phyloP scores from a whole-genome alignment of 1,140 invertebrate species.

The Ylistrum balloti region DNA sequence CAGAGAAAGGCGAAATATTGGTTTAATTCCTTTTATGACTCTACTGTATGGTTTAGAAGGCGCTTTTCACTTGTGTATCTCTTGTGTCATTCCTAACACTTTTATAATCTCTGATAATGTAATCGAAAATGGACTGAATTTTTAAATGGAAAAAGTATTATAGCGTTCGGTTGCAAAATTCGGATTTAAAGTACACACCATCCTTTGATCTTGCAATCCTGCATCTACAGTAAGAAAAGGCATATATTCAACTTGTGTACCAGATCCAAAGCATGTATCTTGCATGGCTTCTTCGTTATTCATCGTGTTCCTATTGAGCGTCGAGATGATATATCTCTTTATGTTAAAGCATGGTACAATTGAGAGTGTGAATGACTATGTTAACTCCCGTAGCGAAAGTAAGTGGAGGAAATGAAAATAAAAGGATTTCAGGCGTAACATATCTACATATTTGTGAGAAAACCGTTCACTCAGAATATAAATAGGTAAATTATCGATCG shows the following conservation, averaged over 20 bases:
- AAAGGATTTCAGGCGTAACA: constrained; percentile 15
- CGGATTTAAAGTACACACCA: too few relatives aligned
- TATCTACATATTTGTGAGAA: too few relatives aligned
- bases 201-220: too few relatives aligned
- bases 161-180: too few relatives aligned
- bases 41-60: too few relatives aligned
- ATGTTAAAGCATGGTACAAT: background rate
- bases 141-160: too few relatives aligned
- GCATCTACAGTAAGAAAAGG: background rate
- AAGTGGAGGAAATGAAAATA: background rate
- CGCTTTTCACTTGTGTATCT: too few relatives aligned
- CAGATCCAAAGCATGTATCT: background rate
- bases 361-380: background rate
- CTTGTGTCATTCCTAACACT: too few relatives aligned
- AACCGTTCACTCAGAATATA: constrained; percentile 8
- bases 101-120: too few relatives aligned
- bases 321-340: background rate
- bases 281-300: background rate
- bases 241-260: background rate
- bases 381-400: background rate
- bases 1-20: too few relatives aligned
- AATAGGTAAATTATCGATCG: constrained; percentile 39
- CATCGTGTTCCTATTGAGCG: background rate
- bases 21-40: too few relatives aligned
- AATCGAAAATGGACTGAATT: too few relatives aligned